Evolutionary conservation across 1,140 invertebrate genomes (phyloP).

Genomic region (Meloidogyne exigua): DNA sequence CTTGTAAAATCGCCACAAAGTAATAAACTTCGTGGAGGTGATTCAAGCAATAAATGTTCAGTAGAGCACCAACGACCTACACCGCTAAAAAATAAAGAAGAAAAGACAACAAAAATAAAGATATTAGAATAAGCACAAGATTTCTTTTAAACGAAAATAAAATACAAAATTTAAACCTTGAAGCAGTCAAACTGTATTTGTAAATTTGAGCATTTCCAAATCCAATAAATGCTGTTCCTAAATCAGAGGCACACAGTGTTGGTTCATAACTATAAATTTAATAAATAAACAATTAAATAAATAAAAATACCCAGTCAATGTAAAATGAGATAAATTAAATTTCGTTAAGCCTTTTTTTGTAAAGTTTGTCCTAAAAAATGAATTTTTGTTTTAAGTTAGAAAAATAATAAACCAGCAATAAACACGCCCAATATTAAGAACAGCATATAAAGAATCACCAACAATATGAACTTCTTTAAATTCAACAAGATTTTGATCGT

Average conservation of each 20-base stretch:
- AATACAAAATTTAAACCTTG: slow-evolving; percentile 15
- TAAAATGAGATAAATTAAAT: slow-evolving; percentile 32
- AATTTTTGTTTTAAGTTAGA: neutral
- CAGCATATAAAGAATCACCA: slow-evolving; percentile 40
- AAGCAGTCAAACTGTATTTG: slow-evolving; percentile 38
- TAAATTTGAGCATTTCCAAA: slow-evolving; percentile 35
- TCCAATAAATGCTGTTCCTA: slow-evolving; percentile 42
- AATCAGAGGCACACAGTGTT: slow-evolving; percentile 30
- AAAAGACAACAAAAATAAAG: too few relatives aligned
- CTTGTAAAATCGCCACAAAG: slow-evolving; percentile 35
- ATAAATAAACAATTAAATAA: neutral
- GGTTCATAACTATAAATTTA: slow-evolving; percentile 11
- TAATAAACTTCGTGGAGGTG: slow-evolving; percentile 17
- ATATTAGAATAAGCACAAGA: too few relatives aligned
- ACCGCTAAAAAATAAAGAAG: slow-evolving; percentile 14
- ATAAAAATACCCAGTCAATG: slow-evolving; percentile 21
- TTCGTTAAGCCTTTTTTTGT: slow-evolving; percentile 27
- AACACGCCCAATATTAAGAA: slow-evolving; percentile 42
- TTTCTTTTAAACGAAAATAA: too few relatives aligned
- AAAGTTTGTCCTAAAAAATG: slow-evolving; percentile 36
- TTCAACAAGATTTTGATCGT: slow-evolving; percentile 27
- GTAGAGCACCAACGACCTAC: slow-evolving; percentile 32
- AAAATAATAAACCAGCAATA: slow-evolving; percentile 43
- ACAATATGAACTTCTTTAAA: slow-evolving; percentile 37
- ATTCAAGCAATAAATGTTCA: slow-evolving; percentile 35